A percentile compares a stretch with the other conserved stretches of the same genome.
Evolutionary conservation across 2,888 invertebrate species (phyloP).

Genomic region (Dorcus hopei): DNA sequence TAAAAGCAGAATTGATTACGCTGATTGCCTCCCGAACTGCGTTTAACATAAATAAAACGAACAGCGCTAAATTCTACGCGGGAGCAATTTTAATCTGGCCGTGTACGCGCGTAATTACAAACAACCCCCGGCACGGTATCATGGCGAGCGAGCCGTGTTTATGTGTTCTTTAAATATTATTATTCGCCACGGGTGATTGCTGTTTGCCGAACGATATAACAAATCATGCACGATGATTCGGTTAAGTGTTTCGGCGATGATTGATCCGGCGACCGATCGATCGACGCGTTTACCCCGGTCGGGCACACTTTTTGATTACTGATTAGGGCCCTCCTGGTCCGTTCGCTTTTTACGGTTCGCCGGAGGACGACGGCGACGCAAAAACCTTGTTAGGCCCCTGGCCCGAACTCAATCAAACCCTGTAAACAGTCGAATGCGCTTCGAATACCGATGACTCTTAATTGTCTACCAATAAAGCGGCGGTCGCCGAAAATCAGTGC

Average conservation of each 20-base stretch:
- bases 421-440: slow-evolving; percentile 45
- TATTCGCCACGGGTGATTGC: slow-evolving; percentile 40
- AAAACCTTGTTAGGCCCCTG: slow-evolving; percentile 34
- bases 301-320: slow-evolving; percentile 28
- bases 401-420: slow-evolving; percentile 46
- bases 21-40: slow-evolving; percentile 47
- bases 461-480: slow-evolving; percentile 48
- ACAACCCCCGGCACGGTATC: slow-evolving; percentile 20
- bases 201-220: slow-evolving; percentile 38
- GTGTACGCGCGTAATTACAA: slow-evolving; percentile 29
- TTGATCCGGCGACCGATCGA: slow-evolving; percentile 17
- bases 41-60: slow-evolving; percentile 48
- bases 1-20: slow-evolving; percentile 50
- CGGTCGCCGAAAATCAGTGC: slow-evolving; percentile 41
- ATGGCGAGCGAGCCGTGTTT: slow-evolving; percentile 28
- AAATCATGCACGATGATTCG: slow-evolving; percentile 38
- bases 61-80: slow-evolving; percentile 41
- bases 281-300: background rate
- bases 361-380: slow-evolving; percentile 27
- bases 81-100: slow-evolving; percentile 46
- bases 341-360: slow-evolving; percentile 29
- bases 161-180: slow-evolving; percentile 43
- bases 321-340: slow-evolving; percentile 30
- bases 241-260: slow-evolving; percentile 34
- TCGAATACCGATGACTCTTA: slow-evolving; percentile 49